Evolutionary conservation across 2,888 invertebrate species (phyloP).

Genomic region (Trissoscelio sp.): DNA sequence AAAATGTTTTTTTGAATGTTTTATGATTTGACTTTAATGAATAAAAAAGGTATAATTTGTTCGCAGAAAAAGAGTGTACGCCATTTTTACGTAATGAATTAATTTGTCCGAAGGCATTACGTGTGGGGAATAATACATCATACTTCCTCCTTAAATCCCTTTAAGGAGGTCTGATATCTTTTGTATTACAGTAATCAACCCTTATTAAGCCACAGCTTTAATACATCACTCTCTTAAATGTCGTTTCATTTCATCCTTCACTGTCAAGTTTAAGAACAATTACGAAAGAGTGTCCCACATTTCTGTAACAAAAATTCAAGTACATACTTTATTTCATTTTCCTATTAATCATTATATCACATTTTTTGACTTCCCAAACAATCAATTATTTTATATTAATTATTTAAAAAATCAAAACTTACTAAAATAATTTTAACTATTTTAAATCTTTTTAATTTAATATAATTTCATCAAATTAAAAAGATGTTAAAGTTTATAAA

Average conservation of each 20-base stretch:
- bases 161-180: conserved; percentile 57
- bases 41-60: not conserved
- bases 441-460: too few species aligned
- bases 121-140: conserved; percentile 45
- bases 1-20: too few species aligned
- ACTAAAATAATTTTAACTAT: too few species aligned
- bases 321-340: not conserved
- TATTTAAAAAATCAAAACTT: too few species aligned
- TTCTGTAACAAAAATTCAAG: conserved; percentile 3
- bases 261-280: conserved; percentile 53
- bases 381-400: too few species aligned
- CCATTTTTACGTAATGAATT: conserved; percentile 43
- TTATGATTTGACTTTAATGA: too few species aligned
- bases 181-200: conserved; percentile 62
- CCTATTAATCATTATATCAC: not conserved
- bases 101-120: conserved; percentile 37
- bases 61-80: not conserved
- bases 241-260: conserved; percentile 53
- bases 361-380: too few species aligned
- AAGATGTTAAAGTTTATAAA: too few species aligned
- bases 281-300: conserved; percentile 28
- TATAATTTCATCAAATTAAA: too few species aligned
- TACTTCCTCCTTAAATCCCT: conserved; percentile 55
- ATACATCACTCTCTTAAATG: conserved; percentile 52
- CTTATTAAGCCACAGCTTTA: conserved; percentile 65